Base-by-base conservation (phyloP, 2,888 invertebrate genomes). In the Amblyjoppa proteus region DNA sequence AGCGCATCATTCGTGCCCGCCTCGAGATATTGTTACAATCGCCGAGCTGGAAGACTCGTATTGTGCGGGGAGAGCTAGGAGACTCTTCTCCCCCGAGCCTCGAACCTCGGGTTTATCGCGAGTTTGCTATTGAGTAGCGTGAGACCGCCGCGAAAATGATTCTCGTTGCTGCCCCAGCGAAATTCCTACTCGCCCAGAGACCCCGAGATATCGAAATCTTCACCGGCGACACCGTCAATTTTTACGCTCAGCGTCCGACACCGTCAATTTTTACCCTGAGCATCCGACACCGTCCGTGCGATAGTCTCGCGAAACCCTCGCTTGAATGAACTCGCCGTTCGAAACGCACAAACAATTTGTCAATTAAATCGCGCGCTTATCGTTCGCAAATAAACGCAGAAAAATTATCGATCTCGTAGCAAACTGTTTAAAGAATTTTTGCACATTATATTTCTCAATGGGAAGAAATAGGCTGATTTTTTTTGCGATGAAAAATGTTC, bases 101-200 rank as follows among this genome's bases (percentile, higher is more conserved):
- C 74, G 74, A 61, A 61, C 75, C 74, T 61, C 68, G 79, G 77
- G 77, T 87, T 91, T 91, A 91, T 91, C 91, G 88, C 89, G 87
- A 83, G 81, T 87, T 88, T 84, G 90, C 90, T 93, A 93, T 93
- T 91, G 93, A 94, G 93, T 93, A 94, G 92, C 93, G 93, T 94
- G 93, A 87, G 93, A 93, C 91, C 91, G 89, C 58, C 79, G 41
- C 85, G 89, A 90, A 91, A 91, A 89, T 87, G 90, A 92, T 87
- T 90, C 91, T 87, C 82, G 87, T 74, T 91, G 92, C 92, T 91
- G 89, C 83, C 87, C 84, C 88, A 90, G 92, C 91, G 87, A 92
- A 92, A 93, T 92, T 92, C 90, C 89, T 89, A 82, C 76, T 82
- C 75, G 83, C 83, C 80, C 83, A 68, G 38, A 83, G 68, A 86